These are phyloP conservation scores for Heteromyza rotundicornis DNA, from an alignment of 2,888 invertebrate genomes.

Conservation along the genomic window DNA sequence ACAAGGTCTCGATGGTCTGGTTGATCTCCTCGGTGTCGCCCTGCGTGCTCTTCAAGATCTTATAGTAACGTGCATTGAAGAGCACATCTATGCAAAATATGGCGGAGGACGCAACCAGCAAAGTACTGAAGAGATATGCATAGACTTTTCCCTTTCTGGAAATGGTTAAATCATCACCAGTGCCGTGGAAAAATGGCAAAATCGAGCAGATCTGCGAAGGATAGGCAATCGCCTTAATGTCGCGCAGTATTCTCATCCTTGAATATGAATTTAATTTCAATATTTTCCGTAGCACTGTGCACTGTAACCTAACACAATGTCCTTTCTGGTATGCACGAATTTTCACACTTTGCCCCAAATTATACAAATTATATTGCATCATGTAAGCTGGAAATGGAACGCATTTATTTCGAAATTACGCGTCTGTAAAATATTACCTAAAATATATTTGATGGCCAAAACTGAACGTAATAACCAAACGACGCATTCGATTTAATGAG, in stretches of 20 bases:
- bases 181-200: slow-evolving; percentile 39
- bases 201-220: slow-evolving; percentile 37
- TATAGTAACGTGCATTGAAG: slow-evolving; percentile 36
- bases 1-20: slow-evolving; percentile 48
- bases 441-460: too few relatives aligned
- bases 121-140: slow-evolving; percentile 28
- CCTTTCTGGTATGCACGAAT: background rate
- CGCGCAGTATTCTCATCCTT: slow-evolving; percentile 42
- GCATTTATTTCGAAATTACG: too few relatives aligned
- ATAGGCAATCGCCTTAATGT: slow-evolving; percentile 33
- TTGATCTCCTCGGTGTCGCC: slow-evolving; percentile 51
- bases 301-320: too few relatives aligned
- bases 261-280: background rate
- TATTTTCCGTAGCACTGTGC: too few relatives aligned
- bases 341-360: background rate
- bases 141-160: slow-evolving; percentile 35
- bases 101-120: slow-evolving; percentile 28
- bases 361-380: background rate
- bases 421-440: too few relatives aligned
- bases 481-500: too few relatives aligned
- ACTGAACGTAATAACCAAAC: too few relatives aligned
- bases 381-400: background rate
- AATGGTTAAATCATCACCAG: slow-evolving; percentile 30
- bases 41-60: slow-evolving; percentile 35
- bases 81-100: slow-evolving; percentile 38